Evolutionary conservation across 64 coral and sea anemone species (phyloP), one percentile per base, ranked within the genome.

Genomic region (Acropora yongei): DNA sequence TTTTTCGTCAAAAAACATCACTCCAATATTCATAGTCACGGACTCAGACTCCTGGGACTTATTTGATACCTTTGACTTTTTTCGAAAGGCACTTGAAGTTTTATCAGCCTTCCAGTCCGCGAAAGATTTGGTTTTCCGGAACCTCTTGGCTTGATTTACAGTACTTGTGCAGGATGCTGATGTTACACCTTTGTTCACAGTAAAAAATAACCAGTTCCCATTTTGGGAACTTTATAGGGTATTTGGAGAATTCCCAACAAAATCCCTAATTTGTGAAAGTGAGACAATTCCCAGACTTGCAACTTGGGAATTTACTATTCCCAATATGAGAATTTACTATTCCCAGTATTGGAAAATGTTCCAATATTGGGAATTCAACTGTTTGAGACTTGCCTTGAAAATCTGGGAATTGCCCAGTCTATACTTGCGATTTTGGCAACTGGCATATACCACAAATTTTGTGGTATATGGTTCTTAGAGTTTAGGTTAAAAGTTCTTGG

Each of bases 201-300:
- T 18, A 74, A 74, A 74, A 30, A 74, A 74, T 74, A 74, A 74
- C 71, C 1, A 41, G 1, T 74, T 74, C 71, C 71, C 71, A 71
- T 71, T 71, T 71, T 71, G 68, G 68, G 68, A 71, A 71, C 20
- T 71, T 71, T 71, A 71, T 0, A 71, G 68, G 68, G 68, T 17
- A 71, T 71, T 71, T 71, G 68, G 6, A 71, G 68, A 71, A 71
- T 71, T 71, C 68, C 68, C 68, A 71, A 71, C 12, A 71, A 71
- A 71, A 71, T 71, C 68, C 68, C 68, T 17, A 71, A 71, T 71
- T 71, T 71, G 68, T 71, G 68, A 71, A 71, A 71, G 68, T 71
- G 68, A 71, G 68, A 71, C 68, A 30, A 71, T 71, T 71, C 68
- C 68, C 68, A 71, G 68, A 71, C 14, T 71, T 71, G 20, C 68